Percentiles rank a stretch among this genome's conserved stretches.
These are phyloP conservation scores for Orientallactaga bullata DNA, from an alignment of 2,113 vertebrate genomes.

Conservation along the genomic window DNA sequence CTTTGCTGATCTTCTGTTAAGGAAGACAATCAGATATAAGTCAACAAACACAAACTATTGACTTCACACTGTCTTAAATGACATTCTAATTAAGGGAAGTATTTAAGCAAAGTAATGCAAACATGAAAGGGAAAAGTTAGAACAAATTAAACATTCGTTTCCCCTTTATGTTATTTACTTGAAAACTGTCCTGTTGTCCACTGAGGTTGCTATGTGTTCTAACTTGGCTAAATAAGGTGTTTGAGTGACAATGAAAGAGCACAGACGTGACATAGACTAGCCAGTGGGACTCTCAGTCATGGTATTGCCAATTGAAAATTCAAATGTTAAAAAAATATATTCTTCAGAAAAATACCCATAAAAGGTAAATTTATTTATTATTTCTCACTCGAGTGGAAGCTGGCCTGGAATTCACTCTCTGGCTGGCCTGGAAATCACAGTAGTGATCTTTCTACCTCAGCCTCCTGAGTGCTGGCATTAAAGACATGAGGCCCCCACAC, in stretches of 20 bases:
- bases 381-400: no score
- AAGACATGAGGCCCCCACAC: no score
- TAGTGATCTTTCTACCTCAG: no score
- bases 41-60: slow-evolving; percentile 62
- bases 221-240: slow-evolving; percentile 42
- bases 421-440: no score
- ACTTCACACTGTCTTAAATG: slow-evolving; percentile 72
- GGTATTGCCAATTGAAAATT: slow-evolving; percentile 54
- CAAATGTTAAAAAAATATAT: slow-evolving; percentile 24
- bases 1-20: slow-evolving; percentile 32
- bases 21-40: slow-evolving; percentile 46
- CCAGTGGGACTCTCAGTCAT: slow-evolving; percentile 60
- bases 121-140: slow-evolving; percentile 62
- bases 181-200: background rate
- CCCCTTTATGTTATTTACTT: slow-evolving; percentile 49
- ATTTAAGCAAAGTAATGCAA: slow-evolving; percentile 57
- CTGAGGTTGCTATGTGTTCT: background rate
- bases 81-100: slow-evolving; percentile 57
- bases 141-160: slow-evolving; percentile 67
- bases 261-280: slow-evolving; percentile 29
- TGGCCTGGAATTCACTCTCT: no score
- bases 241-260: slow-evolving; percentile 37
- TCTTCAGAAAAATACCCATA: slow-evolving; percentile 32
- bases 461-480: no score
- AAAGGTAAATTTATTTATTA: background rate